Evolutionary conservation across 2,888 invertebrate genomes (phyloP), one percentile per base, ranked within the genome.

Genomic region (Tortrix viridana): DNA sequence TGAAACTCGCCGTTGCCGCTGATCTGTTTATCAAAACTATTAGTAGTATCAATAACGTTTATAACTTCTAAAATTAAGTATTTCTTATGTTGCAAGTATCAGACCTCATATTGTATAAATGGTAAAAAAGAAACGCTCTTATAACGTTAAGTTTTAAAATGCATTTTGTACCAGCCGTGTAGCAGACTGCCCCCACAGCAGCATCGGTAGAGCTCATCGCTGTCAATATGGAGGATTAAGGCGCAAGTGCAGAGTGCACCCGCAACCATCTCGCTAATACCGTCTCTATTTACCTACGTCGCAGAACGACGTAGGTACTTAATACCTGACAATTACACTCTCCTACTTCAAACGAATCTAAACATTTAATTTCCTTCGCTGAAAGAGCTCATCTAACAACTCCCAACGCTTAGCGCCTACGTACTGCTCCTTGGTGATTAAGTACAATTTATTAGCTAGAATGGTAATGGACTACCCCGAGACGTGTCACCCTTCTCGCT

Each of bases 381-480:
- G 12, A 32, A 32, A 32, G 16, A 22, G 12, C 22, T 22, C n/a
- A 47, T 7, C 6, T 23, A 23, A 47, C 47, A 47, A 47, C 14
- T 47, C n/a, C 47, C n/a, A n/a, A 1, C 20, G 23, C 12, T 32
- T 7, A 32, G 32, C 32, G 32, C 32, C 12, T 1, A 32, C 32
- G 32, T 32, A 32, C 12, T 32, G 9, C 32, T 32, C 23, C 20
- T 7, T 7, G 48, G 20, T 37, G 43, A 55, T 61, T 41, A 44
- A 55, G 18, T 32, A 38, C 16, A 43, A 61, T 58, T 19, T 49
- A 58, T 41, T 32, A 37, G 50, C 44, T 50, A 43, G 20, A 32
- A 59, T 50, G 20, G 37, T 38, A 50, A 50, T 59, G 32, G 23
- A 58, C 22, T 41, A 18, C n/a, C 16, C n/a, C 16, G 14, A 7